Conservation (phyloP, 2,113 vertebrate genomes). For the Notothenia coriiceps region DNA sequence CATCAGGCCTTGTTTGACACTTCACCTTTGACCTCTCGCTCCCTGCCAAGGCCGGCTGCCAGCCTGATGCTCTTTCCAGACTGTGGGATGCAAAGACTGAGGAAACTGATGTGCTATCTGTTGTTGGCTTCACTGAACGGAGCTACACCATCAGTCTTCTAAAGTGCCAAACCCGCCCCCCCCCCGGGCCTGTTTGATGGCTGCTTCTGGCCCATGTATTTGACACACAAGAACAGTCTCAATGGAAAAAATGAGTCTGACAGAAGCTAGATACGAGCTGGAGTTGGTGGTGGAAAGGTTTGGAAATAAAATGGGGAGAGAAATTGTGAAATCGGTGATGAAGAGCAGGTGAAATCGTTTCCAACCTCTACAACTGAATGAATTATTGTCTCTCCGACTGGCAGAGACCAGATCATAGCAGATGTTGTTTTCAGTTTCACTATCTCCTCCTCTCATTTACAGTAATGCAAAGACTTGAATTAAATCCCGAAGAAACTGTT, state of each 20-base stretch:
- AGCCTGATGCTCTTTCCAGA: conserved; percentile 42
- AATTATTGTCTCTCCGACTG: background rate
- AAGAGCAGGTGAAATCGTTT: conserved; percentile 17
- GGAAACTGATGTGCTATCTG: conserved; percentile 19
- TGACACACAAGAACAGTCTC: no score
- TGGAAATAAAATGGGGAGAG: background rate
- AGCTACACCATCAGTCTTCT: conserved; percentile 11
- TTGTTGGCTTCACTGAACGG: conserved; percentile 18
- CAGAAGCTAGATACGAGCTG: conserved; percentile 48
- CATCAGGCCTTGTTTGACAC: conserved; percentile 52
- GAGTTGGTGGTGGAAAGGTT: conserved; percentile 39
- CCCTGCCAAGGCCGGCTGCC: conserved; percentile 34
- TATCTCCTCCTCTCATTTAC: background rate
- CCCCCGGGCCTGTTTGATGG: background rate
- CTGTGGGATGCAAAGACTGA: conserved; percentile 30
- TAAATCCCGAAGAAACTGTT: conserved; percentile 19
- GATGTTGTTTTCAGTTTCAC: background rate
- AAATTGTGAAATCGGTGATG: conserved; percentile 24
- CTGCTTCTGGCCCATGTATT: no score
- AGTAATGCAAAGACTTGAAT: conserved; percentile 5
- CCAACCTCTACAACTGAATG: conserved; percentile 18
- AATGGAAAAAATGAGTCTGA: conserved; percentile 58
- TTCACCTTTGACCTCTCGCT: conserved; percentile 52
- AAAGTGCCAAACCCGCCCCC: conserved; percentile 30
- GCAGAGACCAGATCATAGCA: background rate